phyloP scores from a whole-genome alignment of 2,888 invertebrate genomes.

The Sinhomidia bicolor region DNA sequence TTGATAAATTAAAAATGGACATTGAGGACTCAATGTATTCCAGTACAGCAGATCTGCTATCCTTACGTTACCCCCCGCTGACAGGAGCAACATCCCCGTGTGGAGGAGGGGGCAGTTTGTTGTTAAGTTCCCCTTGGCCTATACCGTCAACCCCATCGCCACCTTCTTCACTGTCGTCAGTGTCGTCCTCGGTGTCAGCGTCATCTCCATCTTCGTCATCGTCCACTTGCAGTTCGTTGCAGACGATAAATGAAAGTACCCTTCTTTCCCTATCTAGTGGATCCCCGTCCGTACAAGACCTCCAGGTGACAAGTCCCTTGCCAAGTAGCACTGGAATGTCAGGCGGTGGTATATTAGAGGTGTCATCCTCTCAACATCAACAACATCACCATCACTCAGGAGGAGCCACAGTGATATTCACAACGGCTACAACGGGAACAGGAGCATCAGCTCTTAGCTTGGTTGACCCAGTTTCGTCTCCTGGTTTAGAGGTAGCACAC shows the following conservation, averaged over 20 bases:
- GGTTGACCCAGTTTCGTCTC: constrained; percentile 76
- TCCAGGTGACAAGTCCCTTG: constrained; percentile 18
- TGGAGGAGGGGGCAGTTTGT: constrained; percentile 31
- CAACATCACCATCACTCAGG: constrained; percentile 10
- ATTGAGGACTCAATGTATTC: constrained; percentile 58
- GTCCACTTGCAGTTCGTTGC: background rate
- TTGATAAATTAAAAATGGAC: constrained; percentile 43
- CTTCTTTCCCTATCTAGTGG: constrained; percentile 25
- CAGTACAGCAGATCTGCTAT: constrained; percentile 49
- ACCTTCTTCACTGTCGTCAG: constrained; percentile 51
- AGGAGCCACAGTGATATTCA: constrained; percentile 57
- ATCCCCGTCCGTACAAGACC: constrained; percentile 34
- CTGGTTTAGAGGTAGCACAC: constrained; percentile 66
- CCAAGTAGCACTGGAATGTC: background rate
- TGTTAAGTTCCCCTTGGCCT: constrained; percentile 63
- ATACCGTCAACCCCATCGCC: constrained; percentile 55
- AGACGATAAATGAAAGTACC: constrained; percentile 12
- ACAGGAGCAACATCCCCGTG: background rate
- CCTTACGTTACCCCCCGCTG: constrained; percentile 51
- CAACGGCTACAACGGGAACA: background rate
- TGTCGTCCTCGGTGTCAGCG: constrained; percentile 33
- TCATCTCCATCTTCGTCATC: constrained; percentile 42
- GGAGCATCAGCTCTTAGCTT: constrained; percentile 57
- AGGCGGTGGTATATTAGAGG: constrained; percentile 12
- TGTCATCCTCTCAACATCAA: constrained; percentile 7